Evolutionary conservation across 2,888 invertebrate genomes (phyloP).

Genomic region (Drosophila rellima): DNA sequence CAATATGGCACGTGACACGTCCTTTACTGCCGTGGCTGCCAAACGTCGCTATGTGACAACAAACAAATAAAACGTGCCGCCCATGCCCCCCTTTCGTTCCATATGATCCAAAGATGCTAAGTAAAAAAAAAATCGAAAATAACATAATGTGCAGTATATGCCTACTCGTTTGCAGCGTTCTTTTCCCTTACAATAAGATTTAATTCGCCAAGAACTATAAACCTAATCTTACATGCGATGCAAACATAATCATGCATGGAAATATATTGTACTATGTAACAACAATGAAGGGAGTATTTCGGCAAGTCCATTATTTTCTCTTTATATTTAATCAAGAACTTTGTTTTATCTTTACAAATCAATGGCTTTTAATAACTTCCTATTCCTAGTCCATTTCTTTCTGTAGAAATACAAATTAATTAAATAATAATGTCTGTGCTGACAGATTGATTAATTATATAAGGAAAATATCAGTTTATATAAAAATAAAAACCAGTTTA

Average conservation of each 20-base stretch:
- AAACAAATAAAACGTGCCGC: slow-evolving; percentile 75
- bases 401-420: too few relatives aligned
- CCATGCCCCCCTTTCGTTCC: slow-evolving; percentile 34
- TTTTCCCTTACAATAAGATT: slow-evolving; percentile 39
- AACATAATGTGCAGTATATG: slow-evolving; percentile 14
- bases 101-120: slow-evolving; percentile 28
- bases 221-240: slow-evolving; percentile 14
- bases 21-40: slow-evolving; percentile 44
- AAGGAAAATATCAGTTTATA: too few relatives aligned
- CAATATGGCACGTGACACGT: slow-evolving; percentile 83
- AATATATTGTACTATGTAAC: slow-evolving; percentile 1
- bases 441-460: too few relatives aligned
- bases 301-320: not conserved
- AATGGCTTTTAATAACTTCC: not conserved
- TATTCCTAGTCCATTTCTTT: too few relatives aligned
- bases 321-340: not conserved
- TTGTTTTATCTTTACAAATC: not conserved
- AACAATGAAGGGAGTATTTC: not conserved
- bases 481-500: too few relatives aligned
- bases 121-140: slow-evolving; percentile 54
- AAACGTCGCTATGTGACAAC: slow-evolving; percentile 55
- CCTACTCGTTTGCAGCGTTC: not conserved
- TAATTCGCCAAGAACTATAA: slow-evolving; percentile 21
- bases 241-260: slow-evolving; percentile 1
- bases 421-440: too few relatives aligned